Evolutionary conservation across 2,113 vertebrate genomes (phyloP).

Genomic region (Numida meleagris): DNA sequence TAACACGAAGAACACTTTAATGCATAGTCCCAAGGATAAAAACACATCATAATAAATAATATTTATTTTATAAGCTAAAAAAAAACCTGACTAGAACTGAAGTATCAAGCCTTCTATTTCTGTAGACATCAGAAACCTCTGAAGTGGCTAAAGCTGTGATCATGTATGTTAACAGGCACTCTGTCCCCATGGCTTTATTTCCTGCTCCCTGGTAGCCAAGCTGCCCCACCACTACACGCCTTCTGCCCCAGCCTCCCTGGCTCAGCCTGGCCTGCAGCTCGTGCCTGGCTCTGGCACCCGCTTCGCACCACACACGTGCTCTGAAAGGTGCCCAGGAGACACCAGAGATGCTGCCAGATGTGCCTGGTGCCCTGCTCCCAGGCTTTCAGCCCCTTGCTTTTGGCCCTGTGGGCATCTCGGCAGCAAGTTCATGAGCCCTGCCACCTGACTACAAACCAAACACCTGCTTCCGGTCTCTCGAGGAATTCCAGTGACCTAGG

Average conservation of each 20-base stretch:
- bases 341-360: not conserved
- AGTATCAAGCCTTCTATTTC: not conserved
- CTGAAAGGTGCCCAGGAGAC: not conserved
- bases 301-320: not conserved
- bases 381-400: not conserved
- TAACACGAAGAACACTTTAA: slow-evolving; percentile 56
- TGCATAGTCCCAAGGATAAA: slow-evolving; percentile 61
- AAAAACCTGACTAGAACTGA: not conserved
- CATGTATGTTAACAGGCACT: not conserved
- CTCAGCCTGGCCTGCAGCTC: not conserved
- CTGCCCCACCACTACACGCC: not conserved
- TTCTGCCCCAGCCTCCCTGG: not conserved
- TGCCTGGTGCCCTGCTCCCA: not conserved
- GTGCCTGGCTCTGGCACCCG: not conserved
- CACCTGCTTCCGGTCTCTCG: not conserved
- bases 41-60: slow-evolving; percentile 51
- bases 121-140: slow-evolving; percentile 19
- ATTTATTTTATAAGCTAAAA: slow-evolving; percentile 50
- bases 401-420: not conserved
- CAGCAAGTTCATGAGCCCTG: not conserved
- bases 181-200: slow-evolving; percentile 19
- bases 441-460: not conserved
- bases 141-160: slow-evolving; percentile 23
- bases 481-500: not conserved
- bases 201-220: not conserved